Percentiles rank a stretch among this genome's conserved stretches.
phyloP scores from a whole-genome alignment of 2,888 invertebrate species.

The Malthinus flaveolus region DNA sequence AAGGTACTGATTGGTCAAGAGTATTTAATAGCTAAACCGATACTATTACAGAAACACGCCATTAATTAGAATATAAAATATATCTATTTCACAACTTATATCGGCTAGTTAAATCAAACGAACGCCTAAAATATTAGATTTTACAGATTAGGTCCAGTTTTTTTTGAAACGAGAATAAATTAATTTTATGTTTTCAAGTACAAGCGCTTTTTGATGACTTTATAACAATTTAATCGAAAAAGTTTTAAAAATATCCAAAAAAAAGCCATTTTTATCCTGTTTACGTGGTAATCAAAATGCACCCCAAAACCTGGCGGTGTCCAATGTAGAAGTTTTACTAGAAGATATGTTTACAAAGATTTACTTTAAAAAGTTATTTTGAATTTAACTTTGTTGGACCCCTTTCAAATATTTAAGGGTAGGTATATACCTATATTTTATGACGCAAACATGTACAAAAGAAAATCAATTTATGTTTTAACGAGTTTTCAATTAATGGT shows the following conservation, averaged over 20 bases:
- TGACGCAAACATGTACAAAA: neutral
- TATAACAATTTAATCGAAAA: slow-evolving; percentile 3
- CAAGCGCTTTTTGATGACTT: neutral
- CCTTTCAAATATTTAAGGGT: slow-evolving; percentile 1
- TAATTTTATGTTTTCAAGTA: neutral
- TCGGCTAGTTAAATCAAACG: slow-evolving; percentile 4
- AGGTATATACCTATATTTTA: too few species aligned
- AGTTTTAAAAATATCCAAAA: neutral
- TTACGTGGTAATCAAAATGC: slow-evolving; percentile 1
- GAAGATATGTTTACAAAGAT: slow-evolving; percentile 2
- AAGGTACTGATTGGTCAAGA: neutral
- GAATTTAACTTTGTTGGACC: slow-evolving; percentile 3
- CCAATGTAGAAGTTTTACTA: neutral
- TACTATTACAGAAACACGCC: too few species aligned
- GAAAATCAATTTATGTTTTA: slow-evolving; percentile 4
- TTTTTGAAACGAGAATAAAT: neutral
- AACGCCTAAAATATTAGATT: neutral
- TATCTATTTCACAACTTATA: neutral
- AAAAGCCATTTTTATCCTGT: neutral
- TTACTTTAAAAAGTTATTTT: slow-evolving; percentile 4
- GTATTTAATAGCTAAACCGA: neutral
- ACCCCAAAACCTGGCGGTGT: slow-evolving; percentile 4
- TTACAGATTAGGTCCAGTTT: too few species aligned
- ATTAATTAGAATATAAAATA: too few species aligned
- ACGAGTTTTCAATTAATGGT: slow-evolving; percentile 8